phyloP scores from a whole-genome alignment of 2,888 invertebrate species.

The Cataglyphis altisquamis region DNA sequence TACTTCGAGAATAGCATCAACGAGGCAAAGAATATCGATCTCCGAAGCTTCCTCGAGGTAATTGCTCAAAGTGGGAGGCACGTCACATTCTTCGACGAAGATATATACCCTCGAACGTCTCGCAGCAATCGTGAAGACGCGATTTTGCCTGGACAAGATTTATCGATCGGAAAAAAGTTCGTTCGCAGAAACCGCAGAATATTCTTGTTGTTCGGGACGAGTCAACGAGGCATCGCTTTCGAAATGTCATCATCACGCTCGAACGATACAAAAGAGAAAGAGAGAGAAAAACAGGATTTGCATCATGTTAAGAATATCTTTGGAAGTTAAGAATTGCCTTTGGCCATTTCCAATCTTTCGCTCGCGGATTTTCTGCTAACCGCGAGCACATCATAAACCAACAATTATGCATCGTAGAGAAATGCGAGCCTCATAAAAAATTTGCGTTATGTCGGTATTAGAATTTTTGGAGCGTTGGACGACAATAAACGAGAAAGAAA shows the following conservation, averaged over 20 bases:
- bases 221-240: not conserved
- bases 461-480: not conserved
- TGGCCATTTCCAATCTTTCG: constrained; percentile 66
- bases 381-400: constrained; percentile 13
- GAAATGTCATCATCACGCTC: constrained; percentile 26
- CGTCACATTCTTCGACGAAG: constrained; percentile 41
- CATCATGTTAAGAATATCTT: constrained; percentile 31
- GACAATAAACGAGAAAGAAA: not conserved
- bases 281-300: constrained; percentile 21
- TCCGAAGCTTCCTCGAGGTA: constrained; percentile 12
- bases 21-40: constrained; percentile 40
- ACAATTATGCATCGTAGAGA: constrained; percentile 24
- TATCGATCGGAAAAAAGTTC: constrained; percentile 39
- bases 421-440: constrained; percentile 48
- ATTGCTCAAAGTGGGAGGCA: not conserved
- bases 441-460: constrained; percentile 9
- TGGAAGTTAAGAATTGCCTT: constrained; percentile 4
- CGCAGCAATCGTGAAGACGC: constrained; percentile 17
- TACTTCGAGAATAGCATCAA: constrained; percentile 28
- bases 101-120: constrained; percentile 21
- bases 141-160: constrained; percentile 23
- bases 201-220: not conserved
- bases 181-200: constrained; percentile 27
- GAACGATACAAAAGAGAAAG: constrained; percentile 49
- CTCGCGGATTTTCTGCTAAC: not conserved